Conservation (phyloP, 2,888 invertebrate genomes). For the Andrena praecox region DNA sequence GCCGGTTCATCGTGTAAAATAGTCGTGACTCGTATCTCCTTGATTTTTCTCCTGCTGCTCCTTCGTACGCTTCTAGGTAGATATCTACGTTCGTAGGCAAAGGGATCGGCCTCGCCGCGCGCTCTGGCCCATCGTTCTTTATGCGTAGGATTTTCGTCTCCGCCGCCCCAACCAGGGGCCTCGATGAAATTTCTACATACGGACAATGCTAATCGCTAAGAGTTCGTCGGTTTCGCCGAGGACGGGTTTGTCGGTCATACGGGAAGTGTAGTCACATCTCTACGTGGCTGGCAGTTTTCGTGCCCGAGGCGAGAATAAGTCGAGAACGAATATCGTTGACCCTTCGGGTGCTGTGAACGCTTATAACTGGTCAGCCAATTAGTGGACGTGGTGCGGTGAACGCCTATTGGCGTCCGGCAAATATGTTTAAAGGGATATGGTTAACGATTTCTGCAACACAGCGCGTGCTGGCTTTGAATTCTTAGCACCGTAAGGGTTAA, state of each 20-base stretch:
- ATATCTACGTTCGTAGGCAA: neutral
- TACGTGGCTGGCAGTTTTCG: too few relatives aligned
- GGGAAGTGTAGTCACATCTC: neutral
- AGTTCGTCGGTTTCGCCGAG: neutral
- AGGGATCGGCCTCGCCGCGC: neutral
- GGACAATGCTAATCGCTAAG: neutral
- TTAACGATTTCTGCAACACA: too few relatives aligned
- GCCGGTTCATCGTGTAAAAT: constrained; percentile 57
- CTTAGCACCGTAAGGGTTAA: neutral
- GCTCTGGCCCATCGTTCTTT: too few relatives aligned
- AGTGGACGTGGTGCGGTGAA: too few relatives aligned
- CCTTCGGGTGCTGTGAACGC: neutral
- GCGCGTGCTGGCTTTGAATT: too few relatives aligned
- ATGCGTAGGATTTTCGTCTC: neutral
- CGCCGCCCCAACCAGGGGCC: neutral
- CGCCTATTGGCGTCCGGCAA: too few relatives aligned
- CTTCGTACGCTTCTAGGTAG: neutral
- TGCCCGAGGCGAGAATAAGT: too few relatives aligned
- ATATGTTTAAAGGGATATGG: too few relatives aligned
- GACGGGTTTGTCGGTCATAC: constrained; percentile 1
- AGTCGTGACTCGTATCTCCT: constrained; percentile 44
- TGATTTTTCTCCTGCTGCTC: constrained; percentile 24
- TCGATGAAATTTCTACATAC: neutral
- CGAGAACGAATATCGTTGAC: neutral
- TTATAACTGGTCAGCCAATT: constrained; percentile 4